Evolutionary conservation across 2,888 invertebrate genomes (phyloP).

Genomic region (Aphelenchoides bicaudatus): DNA sequence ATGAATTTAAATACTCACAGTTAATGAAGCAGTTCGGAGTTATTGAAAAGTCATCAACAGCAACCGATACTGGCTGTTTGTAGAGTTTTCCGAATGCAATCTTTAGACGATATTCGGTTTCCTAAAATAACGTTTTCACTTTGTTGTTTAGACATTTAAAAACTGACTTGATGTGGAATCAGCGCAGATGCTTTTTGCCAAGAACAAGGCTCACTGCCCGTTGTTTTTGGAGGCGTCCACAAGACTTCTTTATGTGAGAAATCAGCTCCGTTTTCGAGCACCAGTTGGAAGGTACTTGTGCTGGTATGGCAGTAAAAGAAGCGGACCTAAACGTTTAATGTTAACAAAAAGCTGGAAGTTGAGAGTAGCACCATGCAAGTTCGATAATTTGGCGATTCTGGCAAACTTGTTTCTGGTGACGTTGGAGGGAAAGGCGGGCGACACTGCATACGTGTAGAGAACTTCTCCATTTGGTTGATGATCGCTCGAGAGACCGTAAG

Average conservation of each 20-base stretch:
- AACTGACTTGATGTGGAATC: constrained; percentile 24
- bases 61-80: constrained; percentile 37
- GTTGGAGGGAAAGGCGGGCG: constrained; percentile 31
- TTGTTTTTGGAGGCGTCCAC: constrained; percentile 36
- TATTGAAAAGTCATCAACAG: constrained; percentile 40
- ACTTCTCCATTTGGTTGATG: constrained; percentile 23
- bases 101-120: constrained; percentile 34
- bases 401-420: neutral
- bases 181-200: constrained; percentile 32
- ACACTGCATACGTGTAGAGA: constrained; percentile 30
- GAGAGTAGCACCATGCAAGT: constrained; percentile 22
- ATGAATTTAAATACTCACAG: constrained; percentile 16
- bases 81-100: constrained; percentile 39
- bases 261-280: constrained; percentile 26
- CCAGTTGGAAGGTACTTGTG: constrained; percentile 37
- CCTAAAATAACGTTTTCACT: constrained; percentile 15
- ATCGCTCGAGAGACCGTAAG: constrained; percentile 27
- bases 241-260: constrained; percentile 26
- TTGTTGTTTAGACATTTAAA: neutral
- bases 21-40: constrained; percentile 41
- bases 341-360: constrained; percentile 15
- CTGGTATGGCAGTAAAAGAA: constrained; percentile 39
- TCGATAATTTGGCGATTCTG: constrained; percentile 22
- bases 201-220: constrained; percentile 32
- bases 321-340: constrained; percentile 26